phyloP scores from a whole-genome alignment of 2,113 vertebrate genomes.

The Ochotona princeps region DNA sequence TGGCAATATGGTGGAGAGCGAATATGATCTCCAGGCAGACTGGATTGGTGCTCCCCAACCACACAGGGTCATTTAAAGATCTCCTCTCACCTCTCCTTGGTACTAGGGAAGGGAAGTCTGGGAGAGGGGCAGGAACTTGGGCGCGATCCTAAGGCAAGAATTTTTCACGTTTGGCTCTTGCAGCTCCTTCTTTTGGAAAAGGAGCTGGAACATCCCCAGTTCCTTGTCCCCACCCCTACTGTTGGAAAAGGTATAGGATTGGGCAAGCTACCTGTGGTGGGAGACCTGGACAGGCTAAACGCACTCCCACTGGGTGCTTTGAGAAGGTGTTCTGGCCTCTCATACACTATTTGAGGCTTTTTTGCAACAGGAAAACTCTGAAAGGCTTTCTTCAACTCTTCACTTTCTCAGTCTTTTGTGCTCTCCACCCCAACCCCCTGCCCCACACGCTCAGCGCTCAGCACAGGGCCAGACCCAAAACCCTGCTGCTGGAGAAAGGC shows the following conservation, averaged over 20 bases:
- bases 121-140: conserved; percentile 1
- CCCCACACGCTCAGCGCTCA: background rate
- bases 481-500: background rate
- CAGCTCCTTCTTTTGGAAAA: background rate
- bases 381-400: background rate
- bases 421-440: too few relatives aligned
- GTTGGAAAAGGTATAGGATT: conserved; percentile 7
- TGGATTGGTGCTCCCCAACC: background rate
- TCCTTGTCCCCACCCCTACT: too few relatives aligned
- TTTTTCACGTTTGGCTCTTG: background rate
- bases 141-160: background rate
- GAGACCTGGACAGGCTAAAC: background rate
- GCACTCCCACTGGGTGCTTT: background rate
- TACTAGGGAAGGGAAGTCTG: background rate
- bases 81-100: background rate
- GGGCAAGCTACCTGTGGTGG: background rate
- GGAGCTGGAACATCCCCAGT: background rate
- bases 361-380: conserved; percentile 42
- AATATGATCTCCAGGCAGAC: background rate
- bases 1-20: background rate
- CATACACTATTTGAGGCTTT: conserved; percentile 20
- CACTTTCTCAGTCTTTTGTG: background rate
- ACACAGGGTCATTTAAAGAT: background rate
- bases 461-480: background rate
- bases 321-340: background rate